Evolutionary conservation across 2,113 vertebrate species (phyloP).

Genomic region (Lota lota): DNA sequence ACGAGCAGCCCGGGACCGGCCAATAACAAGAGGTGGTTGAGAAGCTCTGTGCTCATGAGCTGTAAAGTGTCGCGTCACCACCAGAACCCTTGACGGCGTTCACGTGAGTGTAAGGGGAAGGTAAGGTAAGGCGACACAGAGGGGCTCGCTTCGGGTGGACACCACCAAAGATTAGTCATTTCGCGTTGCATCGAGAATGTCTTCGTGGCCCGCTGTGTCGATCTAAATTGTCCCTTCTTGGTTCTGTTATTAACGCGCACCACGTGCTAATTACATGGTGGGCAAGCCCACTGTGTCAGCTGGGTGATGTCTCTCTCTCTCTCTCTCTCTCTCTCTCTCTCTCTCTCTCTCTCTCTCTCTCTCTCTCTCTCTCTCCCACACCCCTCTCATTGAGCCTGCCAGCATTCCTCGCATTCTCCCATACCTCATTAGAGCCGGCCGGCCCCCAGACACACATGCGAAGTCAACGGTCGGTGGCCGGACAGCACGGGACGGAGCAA

Average conservation of each 20-base stretch:
- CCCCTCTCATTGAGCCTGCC: conserved; percentile 64
- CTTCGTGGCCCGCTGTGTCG: too few species aligned
- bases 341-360: neutral
- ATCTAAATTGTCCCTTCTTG: too few species aligned
- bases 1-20: conserved; percentile 46
- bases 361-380: conserved; percentile 37
- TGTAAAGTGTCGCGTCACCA: too few species aligned
- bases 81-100: too few species aligned
- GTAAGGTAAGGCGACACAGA: too few species aligned
- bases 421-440: conserved; percentile 71
- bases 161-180: too few species aligned
- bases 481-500: conserved; percentile 30
- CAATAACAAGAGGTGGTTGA: neutral
- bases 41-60: too few species aligned
- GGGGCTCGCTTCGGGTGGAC: too few species aligned
- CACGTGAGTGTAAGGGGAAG: too few species aligned
- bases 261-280: conserved; percentile 67
- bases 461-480: conserved; percentile 44
- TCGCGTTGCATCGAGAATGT: too few species aligned
- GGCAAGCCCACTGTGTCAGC: conserved; percentile 39
- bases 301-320: conserved; percentile 37
- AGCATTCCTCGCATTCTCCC: conserved; percentile 74
- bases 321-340: conserved; percentile 63
- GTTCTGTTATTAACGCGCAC: conserved; percentile 36
- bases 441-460: conserved; percentile 42